Evolutionary conservation across 1,140 invertebrate species (phyloP), one percentile per base, ranked within the genome.

Genomic region (Penaeus indicus): DNA sequence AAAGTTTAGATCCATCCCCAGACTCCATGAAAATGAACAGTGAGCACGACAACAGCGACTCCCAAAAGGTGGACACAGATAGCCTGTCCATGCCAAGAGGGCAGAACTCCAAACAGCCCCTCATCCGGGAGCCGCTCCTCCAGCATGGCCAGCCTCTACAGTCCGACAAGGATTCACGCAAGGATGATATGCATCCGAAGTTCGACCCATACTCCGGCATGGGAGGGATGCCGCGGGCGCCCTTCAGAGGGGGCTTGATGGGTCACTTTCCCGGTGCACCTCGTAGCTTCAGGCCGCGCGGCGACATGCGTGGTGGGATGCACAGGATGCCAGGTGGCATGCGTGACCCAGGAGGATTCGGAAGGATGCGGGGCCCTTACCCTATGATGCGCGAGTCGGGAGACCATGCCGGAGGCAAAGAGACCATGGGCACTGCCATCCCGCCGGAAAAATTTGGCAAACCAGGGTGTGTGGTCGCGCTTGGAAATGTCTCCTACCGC

Each of bases 401-500:
- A 89, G 79, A 88, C 19, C 60, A 64, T 19, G 18, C 85, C 25
- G n/a, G 25, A 18, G 89, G 81, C 18, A 69, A 83, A 18, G 90
- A 90, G 27, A 60, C 78, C 27, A 72, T 90, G 78, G 92, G 92
- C 42, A 92, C 54, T 32, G 81, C 78, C 19, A 82, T 78, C 25
- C 69, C 72, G 22, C 81, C 94, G 25, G 94, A 96, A 32, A 94
- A 94, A 62, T 97, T 97, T 90, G 96, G 95, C 5, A 95, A 95
- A 67, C 96, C 95, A 3, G 96, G 97, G 16, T 98, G 97, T 92
- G 96, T 97, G 0, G 93, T 98, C 0, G 95, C 95, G 0, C 93
- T 97, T 91, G 95, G 96, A 91, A 98, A 98, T 92, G 95, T 98
- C 0, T 97, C 97, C 0, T 98, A 96, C 92, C 95, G 96, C 85